Base-by-base conservation (phyloP, 2,888 invertebrate genomes). In the Stratiomys singularior region DNA sequence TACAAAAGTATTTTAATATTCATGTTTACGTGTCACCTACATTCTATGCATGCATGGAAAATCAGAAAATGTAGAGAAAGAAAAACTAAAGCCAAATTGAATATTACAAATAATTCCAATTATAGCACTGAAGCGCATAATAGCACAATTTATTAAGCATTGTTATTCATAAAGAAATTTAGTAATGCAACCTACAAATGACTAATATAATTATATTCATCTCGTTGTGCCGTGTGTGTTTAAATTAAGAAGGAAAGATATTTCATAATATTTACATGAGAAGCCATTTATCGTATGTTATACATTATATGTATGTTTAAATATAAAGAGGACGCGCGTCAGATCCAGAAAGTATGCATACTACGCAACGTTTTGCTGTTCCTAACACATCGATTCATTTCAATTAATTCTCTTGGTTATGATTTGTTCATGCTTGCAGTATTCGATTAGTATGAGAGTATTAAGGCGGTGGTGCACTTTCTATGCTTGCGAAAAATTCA, bases 61-160 rank as follows among this genome's bases (percentile, higher is more conserved):
- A 21, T 1, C 11, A 64, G 30, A 64, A 64, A 64, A 15, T 23
- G 7, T n/a, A 25, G 15, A 64, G 64, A 64, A 28, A 64, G 18
- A 47, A 47, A 67, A 37, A 67, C 44, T 11, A 67, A 67, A 37
- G 13, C 30, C 15, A 67, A 44, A 67, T n/a, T 15, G 5, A 71
- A 25, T n/a, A 46, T 47, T 21, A 5, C 15, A 46, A 71, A 27
- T 25, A 71, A 25, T 47, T 71, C 47, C 47, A 71, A 64, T n/a
- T 28, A 15, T 27, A 47, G 1, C 71, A 71, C 27, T 47, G 15
- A 74, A 58, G 60, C 15, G 25, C 56, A 69, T 46, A 23, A 23
- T 58, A 74, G 60, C 74, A 74, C 74, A 74, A 60, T 58, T 74
- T 74, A 58, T 74, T 58, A 30, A 60, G 21, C 23, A 72, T 56